These are phyloP conservation scores for Wasmannia auropunctata DNA, from an alignment of 1,140 invertebrate species.

Conservation along the genomic window DNA sequence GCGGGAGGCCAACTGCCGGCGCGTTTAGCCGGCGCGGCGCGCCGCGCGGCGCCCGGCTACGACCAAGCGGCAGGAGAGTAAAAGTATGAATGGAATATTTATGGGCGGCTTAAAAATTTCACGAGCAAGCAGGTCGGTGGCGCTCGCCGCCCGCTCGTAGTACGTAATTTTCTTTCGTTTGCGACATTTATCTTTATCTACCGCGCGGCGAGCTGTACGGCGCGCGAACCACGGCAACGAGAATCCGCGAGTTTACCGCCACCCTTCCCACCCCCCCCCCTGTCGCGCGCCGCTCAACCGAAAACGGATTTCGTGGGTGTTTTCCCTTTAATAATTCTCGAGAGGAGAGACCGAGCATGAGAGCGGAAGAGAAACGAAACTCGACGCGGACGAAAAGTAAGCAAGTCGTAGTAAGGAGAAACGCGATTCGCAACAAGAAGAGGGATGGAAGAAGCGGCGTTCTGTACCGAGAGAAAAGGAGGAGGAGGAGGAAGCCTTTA, in stretches of 20 bases:
- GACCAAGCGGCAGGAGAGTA: conserved; percentile 22
- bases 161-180: conserved; percentile 58
- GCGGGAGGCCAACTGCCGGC: background rate
- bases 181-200: conserved; percentile 58
- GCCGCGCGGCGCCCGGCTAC: too few relatives aligned
- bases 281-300: background rate
- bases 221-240: conserved; percentile 25
- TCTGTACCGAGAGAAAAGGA: conserved; percentile 10
- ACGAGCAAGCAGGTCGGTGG: conserved; percentile 33
- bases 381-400: conserved; percentile 37
- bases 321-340: conserved; percentile 70
- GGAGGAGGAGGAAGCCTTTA: conserved; percentile 63
- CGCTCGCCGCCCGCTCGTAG: conserved; percentile 9
- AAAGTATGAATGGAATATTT: conserved; percentile 61
- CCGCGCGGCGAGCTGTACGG: background rate
- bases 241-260: conserved; percentile 42
- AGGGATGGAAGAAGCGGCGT: conserved; percentile 30
- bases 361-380: conserved; percentile 12
- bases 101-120: conserved; percentile 56
- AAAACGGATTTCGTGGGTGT: conserved; percentile 65
- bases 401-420: conserved; percentile 34
- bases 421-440: conserved; percentile 19
- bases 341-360: conserved; percentile 12
- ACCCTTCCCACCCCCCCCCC: background rate
- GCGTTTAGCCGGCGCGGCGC: conserved; percentile 23